Evolutionary conservation across 1,140 invertebrate genomes (phyloP), one percentile per base, ranked within the genome.

Genomic region (Musca domestica): DNA sequence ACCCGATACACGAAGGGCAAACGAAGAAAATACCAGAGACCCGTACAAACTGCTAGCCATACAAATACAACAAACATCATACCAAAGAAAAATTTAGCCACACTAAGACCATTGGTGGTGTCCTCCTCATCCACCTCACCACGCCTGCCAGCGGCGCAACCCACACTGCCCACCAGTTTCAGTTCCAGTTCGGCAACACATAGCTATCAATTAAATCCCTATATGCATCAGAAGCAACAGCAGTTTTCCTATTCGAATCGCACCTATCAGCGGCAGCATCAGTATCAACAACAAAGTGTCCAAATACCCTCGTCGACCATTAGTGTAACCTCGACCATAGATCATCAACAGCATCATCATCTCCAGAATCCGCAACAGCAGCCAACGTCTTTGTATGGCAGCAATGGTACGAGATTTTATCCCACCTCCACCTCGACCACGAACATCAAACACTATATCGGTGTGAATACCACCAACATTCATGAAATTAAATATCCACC

Each of bases 11-110:
- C 34, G 19, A 70, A 70, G 64, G 69, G 66, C 12, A 78, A 72
- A 34, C 74, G 77, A 48, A 68, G 77, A 49, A 76, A 76, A 34
- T 49, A 75, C 4, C 19, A 72, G 56, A 74, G 74, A 64, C 73
- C 74, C 65, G 61, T 74, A 15, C 69, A 70, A 23, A 77, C 58
- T 27, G n/a, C 20, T 27, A 46, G 25, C 48, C 27, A 41, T 41
- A 41, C 64, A 30, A 23, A 2, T 10, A 23, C 64, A 49, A 9
- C 48, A 22, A 56, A 49, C 20, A 22, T n/a, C 17, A 48, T 48
- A 67, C 51, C 68, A 66, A 48, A 64, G 61, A 61, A 52, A 23
- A 27, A 49, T 65, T 34, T 56, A 49, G n/a, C 56, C 20, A 48
- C 67, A 51, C 22, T 41, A 52, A 30, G 46, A 58, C 15, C 58